A percentile compares a stretch with the other conserved stretches of the same genome.
These are phyloP conservation scores for Etheostoma perlongum DNA, from an alignment of 2,797 vertebrate genomes.

Conservation along the genomic window DNA sequence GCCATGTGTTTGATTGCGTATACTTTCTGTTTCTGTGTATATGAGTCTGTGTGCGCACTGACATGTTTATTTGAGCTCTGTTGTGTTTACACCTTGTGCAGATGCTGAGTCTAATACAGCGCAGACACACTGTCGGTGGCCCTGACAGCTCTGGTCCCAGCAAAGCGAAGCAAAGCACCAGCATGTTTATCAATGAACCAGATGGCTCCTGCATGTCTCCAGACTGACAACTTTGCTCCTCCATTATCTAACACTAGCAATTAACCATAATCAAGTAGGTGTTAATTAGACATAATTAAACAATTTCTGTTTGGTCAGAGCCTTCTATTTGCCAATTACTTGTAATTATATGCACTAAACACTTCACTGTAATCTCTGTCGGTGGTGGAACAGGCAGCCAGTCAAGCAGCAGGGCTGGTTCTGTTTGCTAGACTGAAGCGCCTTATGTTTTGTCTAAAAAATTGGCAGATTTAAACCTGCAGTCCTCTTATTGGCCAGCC, in stretches of 20 bases:
- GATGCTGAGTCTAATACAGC: slow-evolving; percentile 68
- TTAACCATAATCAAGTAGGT: slow-evolving; percentile 99
- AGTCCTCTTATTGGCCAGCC: slow-evolving; percentile 90
- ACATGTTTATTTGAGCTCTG: slow-evolving; percentile 70
- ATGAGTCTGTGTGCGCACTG: neutral
- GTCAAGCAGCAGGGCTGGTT: slow-evolving; percentile 68
- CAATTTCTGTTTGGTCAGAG: slow-evolving; percentile 93
- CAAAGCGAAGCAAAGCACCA: slow-evolving; percentile 75
- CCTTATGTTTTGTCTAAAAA: slow-evolving; percentile 92
- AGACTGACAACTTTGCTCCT: slow-evolving; percentile 95
- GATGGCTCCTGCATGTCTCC: slow-evolving; percentile 91
- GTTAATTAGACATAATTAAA: slow-evolving; percentile 99
- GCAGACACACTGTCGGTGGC: slow-evolving; percentile 81
- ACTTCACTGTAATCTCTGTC: slow-evolving; percentile 85
- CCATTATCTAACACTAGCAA: slow-evolving; percentile 96
- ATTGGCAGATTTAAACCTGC: slow-evolving; percentile 92
- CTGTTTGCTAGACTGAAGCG: slow-evolving; percentile 88
- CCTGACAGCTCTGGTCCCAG: slow-evolving; percentile 82
- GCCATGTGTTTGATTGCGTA: slow-evolving; percentile 23
- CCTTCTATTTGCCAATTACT: slow-evolving; percentile 97
- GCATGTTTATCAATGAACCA: slow-evolving; percentile 93
- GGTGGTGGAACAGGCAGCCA: slow-evolving; percentile 66
- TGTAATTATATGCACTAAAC: slow-evolving; percentile 95
- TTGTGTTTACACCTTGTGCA: slow-evolving; percentile 74
- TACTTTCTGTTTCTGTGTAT: slow-evolving; percentile 10